Percentiles rank a stretch among this genome's conserved stretches.
These are phyloP conservation scores for Aleiodes sp. DNA, from an alignment of 1,140 invertebrate species.

Conservation along the genomic window DNA sequence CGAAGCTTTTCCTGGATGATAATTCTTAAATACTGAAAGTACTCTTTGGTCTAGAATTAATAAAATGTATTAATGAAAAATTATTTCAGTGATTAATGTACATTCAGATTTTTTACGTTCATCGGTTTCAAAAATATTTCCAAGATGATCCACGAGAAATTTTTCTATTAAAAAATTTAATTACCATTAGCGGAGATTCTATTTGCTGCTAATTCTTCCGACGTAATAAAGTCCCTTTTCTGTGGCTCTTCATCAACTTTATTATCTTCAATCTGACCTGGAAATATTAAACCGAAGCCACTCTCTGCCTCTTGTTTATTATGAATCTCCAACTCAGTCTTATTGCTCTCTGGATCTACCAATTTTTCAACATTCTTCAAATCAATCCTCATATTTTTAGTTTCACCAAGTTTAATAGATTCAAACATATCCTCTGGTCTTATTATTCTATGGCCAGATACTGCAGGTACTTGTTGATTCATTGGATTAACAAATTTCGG, in stretches of 20 bases:
- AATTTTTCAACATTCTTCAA: conserved; percentile 67
- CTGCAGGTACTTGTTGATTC: conserved; percentile 50
- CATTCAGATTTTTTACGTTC: too few species aligned
- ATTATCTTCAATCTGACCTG: conserved; percentile 56
- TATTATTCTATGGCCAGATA: conserved; percentile 59
- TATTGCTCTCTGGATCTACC: conserved; percentile 32
- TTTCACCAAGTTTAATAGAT: conserved; percentile 60
- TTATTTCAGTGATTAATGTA: too few species aligned
- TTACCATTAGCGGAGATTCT: conserved; percentile 73
- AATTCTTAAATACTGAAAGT: conserved; percentile 87
- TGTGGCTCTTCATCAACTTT: conserved; percentile 49
- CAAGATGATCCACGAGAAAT: conserved; percentile 5
- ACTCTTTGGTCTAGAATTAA: conserved; percentile 75
- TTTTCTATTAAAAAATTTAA: conserved; percentile 25
- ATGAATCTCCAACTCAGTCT: conserved; percentile 34
- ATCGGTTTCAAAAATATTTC: conserved; percentile 29
- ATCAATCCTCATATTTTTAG: conserved; percentile 72
- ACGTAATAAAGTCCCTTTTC: conserved; percentile 69
- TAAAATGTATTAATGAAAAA: too few species aligned
- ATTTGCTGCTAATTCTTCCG: conserved; percentile 74
- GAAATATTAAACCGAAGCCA: conserved; percentile 66
- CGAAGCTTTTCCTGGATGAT: conserved; percentile 81
- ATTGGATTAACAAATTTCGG: conserved; percentile 71
- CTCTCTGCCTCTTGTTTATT: conserved; percentile 39
- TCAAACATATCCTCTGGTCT: conserved; percentile 76